Conservation (phyloP, 2,113 vertebrate genomes). For the Narcine bancroftii region DNA sequence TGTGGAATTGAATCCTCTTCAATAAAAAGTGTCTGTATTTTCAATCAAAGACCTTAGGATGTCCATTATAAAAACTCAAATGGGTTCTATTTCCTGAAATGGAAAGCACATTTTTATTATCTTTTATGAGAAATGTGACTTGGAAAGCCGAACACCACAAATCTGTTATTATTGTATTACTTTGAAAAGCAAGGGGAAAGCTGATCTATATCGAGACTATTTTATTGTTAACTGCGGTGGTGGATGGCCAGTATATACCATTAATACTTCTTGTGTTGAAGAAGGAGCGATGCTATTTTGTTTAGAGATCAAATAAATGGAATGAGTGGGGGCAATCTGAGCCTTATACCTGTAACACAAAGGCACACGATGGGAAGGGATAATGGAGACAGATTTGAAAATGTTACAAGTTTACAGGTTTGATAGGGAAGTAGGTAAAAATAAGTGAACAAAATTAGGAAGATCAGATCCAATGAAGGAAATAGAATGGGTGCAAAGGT, state of each 20-base stretch:
- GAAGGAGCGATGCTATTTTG: not conserved
- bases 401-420: no score
- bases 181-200: not conserved
- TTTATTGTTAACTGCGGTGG: slow-evolving; percentile 4
- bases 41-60: slow-evolving; percentile 31
- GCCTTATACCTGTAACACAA: not conserved
- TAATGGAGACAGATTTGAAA: not conserved
- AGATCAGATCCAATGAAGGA: not conserved
- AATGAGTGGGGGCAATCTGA: not conserved
- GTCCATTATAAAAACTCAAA: slow-evolving; percentile 30
- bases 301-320: not conserved
- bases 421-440: not conserved
- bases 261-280: not conserved
- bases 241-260: not conserved
- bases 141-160: slow-evolving; percentile 10
- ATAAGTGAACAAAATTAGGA: not conserved
- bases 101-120: slow-evolving; percentile 31
- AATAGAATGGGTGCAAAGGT: not conserved
- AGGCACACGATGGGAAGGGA: not conserved
- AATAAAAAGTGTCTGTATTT: slow-evolving; percentile 36
- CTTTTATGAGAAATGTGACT: slow-evolving; percentile 35
- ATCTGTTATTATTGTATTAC: slow-evolving; percentile 24
- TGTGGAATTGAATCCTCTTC: slow-evolving; percentile 34
- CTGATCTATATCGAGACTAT: not conserved
- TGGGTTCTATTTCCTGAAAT: slow-evolving; percentile 33